A percentile compares a stretch with the other conserved stretches of the same genome.
These are phyloP conservation scores for Oligia strigilis DNA, from an alignment of 2,888 invertebrate genomes.

Conservation along the genomic window DNA sequence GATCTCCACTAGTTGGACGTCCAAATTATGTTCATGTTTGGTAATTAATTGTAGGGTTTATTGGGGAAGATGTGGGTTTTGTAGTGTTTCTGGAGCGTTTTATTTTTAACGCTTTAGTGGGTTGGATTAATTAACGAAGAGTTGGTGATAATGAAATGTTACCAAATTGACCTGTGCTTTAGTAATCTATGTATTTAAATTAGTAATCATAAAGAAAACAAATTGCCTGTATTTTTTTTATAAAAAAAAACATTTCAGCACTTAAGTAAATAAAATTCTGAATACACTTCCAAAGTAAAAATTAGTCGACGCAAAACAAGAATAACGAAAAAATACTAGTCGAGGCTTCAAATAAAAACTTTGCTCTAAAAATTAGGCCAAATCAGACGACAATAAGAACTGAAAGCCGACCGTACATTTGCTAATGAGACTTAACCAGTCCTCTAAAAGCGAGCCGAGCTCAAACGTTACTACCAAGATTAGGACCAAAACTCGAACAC, in stretches of 20 bases:
- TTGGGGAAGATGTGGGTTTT: constrained; percentile 45
- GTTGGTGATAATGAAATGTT: background rate
- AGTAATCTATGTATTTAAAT: background rate
- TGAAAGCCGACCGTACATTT: constrained; percentile 36
- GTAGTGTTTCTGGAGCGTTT: constrained; percentile 27
- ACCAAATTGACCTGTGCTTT: no score
- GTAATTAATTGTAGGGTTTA: constrained; percentile 61
- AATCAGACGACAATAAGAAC: constrained; percentile 41
- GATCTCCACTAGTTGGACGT: constrained; percentile 76
- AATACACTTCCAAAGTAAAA: background rate
- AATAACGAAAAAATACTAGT: background rate
- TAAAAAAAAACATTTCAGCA: no score
- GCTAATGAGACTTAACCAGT: constrained; percentile 44
- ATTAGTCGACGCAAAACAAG: background rate
- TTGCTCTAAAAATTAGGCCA: constrained; percentile 22
- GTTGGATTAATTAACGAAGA: background rate
- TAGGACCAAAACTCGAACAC: constrained; percentile 52
- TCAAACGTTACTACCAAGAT: constrained; percentile 47
- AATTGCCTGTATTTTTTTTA: background rate
- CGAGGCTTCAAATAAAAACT: background rate
- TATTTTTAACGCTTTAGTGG: constrained; percentile 39
- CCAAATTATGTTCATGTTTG: constrained; percentile 62
- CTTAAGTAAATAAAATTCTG: background rate
- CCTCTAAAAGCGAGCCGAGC: constrained; percentile 30
- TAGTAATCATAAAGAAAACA: background rate